A percentile compares a stretch with the other conserved stretches of the same genome.
phyloP scores from a whole-genome alignment of 2,113 vertebrate species.

The Amia ocellicauda region DNA sequence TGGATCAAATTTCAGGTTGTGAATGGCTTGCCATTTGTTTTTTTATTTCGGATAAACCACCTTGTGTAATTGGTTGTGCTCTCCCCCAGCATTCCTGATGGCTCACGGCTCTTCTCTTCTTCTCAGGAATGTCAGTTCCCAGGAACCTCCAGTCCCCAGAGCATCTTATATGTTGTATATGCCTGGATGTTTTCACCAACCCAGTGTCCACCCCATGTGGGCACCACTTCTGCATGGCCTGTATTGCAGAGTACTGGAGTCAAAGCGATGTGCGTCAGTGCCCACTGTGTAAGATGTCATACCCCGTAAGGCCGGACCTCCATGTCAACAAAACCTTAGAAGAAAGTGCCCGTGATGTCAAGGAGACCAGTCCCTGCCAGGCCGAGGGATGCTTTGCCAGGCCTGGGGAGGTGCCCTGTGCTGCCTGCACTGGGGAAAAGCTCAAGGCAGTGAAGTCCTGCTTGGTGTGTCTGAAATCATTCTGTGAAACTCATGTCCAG shows the following conservation, averaged over 20 bases:
- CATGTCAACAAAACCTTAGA: slow-evolving; percentile 48
- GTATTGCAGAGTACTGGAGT: slow-evolving; percentile 70
- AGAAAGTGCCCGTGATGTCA: slow-evolving; percentile 54
- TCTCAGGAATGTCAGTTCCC: slow-evolving; percentile 61
- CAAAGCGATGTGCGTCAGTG: slow-evolving; percentile 61
- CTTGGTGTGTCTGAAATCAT: slow-evolving; percentile 54
- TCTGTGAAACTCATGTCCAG: slow-evolving; percentile 56
- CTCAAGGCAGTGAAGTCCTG: slow-evolving; percentile 54
- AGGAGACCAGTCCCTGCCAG: slow-evolving; percentile 27
- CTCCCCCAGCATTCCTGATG: no score
- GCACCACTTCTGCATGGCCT: slow-evolving; percentile 72
- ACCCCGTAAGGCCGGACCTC: slow-evolving; percentile 60
- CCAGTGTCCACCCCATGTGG: slow-evolving; percentile 72
- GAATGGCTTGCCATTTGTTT: no score
- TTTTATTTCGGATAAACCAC: no score
- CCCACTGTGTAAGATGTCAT: slow-evolving; percentile 72
- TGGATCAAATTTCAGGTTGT: no score
- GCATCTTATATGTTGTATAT: slow-evolving; percentile 75
- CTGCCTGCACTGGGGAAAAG: slow-evolving; percentile 46
- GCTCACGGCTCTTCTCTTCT: no score
- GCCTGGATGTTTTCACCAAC: slow-evolving; percentile 71
- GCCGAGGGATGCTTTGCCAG: fast-evolving
- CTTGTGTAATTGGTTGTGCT: no score
- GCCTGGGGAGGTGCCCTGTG: slow-evolving; percentile 40
- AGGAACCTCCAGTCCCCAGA: slow-evolving; percentile 65